A percentile compares a stretch with the other conserved stretches of the same genome.
These are phyloP conservation scores for Rhagium mordax DNA, from an alignment of 2,888 invertebrate species.

Conservation along the genomic window DNA sequence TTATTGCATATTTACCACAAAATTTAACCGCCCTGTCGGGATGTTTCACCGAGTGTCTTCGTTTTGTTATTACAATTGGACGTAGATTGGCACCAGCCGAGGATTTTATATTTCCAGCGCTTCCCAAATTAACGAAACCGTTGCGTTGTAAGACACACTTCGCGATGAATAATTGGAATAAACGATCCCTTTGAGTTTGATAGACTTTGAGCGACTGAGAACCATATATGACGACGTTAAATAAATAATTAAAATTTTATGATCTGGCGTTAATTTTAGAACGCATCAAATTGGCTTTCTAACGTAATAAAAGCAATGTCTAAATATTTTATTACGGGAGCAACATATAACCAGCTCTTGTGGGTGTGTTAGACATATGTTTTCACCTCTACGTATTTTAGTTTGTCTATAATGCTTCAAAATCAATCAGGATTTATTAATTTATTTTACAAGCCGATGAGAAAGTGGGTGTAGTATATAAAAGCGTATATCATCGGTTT, in stretches of 20 bases:
- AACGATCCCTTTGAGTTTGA: constrained; percentile 19
- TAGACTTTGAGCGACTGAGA: constrained; percentile 14
- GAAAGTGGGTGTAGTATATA: constrained; percentile 17
- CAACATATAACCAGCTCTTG: constrained; percentile 20
- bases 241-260: constrained; percentile 38
- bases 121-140: background rate
- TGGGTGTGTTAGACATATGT: constrained; percentile 29
- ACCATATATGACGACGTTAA: constrained; percentile 34
- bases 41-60: background rate
- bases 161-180: background rate
- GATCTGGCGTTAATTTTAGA: constrained; percentile 34
- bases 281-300: constrained; percentile 29
- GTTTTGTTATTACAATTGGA: background rate
- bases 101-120: background rate
- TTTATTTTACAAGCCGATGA: background rate
- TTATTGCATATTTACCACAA: too few relatives aligned
- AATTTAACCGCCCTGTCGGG: background rate
- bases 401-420: constrained; percentile 2
- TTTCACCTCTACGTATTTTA: constrained; percentile 21
- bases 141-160: background rate
- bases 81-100: constrained; percentile 3
- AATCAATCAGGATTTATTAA: constrained; percentile 20
- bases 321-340: constrained; percentile 34
- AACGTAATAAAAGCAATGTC: constrained; percentile 35
- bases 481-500: constrained; percentile 14